These are phyloP conservation scores for Chelon labrosus DNA, from an alignment of 2,797 vertebrate genomes.

Conservation along the genomic window DNA sequence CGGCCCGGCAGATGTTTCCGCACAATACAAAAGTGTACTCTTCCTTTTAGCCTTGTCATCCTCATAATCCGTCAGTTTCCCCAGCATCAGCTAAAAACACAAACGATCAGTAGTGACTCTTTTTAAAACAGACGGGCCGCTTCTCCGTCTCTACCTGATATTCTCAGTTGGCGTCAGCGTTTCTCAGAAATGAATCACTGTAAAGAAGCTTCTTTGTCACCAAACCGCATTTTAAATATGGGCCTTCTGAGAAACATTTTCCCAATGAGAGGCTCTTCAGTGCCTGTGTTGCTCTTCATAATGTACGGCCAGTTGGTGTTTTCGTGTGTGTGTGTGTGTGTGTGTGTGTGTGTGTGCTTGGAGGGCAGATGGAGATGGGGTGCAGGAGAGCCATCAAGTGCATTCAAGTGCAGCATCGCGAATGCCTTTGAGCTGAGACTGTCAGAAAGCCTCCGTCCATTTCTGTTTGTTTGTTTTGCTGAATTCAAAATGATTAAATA, in stretches of 20 bases:
- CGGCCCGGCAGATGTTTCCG: conserved; percentile 41
- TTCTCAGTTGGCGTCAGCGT: background rate
- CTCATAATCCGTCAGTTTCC: conserved; percentile 45
- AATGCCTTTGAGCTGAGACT: conserved; percentile 11
- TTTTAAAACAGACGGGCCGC: conserved; percentile 1
- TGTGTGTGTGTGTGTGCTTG: background rate
- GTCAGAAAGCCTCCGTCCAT: background rate
- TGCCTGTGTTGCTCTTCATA: background rate
- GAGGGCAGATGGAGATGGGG: background rate
- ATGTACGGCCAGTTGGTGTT: conserved; percentile 11
- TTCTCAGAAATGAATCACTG: conserved; percentile 13
- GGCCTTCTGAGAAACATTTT: conserved; percentile 1
- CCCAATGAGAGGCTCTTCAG: background rate
- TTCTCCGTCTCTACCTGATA: conserved; percentile 1
- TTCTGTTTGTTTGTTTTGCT: too few species aligned
- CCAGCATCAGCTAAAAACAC: conserved; percentile 41
- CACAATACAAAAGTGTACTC: conserved; percentile 8
- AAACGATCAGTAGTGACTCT: conserved; percentile 39
- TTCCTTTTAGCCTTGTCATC: conserved; percentile 46
- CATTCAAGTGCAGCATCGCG: conserved; percentile 11
- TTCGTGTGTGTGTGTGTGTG: background rate
- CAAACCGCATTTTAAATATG: conserved; percentile 8
- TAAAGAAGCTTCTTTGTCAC: conserved; percentile 3
- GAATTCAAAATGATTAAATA: too few species aligned
- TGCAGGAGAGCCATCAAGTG: background rate